Evolutionary conservation across 2,113 vertebrate species (phyloP), one percentile per base, ranked within the genome.

Genomic region (Thamnaconus septentrionalis): DNA sequence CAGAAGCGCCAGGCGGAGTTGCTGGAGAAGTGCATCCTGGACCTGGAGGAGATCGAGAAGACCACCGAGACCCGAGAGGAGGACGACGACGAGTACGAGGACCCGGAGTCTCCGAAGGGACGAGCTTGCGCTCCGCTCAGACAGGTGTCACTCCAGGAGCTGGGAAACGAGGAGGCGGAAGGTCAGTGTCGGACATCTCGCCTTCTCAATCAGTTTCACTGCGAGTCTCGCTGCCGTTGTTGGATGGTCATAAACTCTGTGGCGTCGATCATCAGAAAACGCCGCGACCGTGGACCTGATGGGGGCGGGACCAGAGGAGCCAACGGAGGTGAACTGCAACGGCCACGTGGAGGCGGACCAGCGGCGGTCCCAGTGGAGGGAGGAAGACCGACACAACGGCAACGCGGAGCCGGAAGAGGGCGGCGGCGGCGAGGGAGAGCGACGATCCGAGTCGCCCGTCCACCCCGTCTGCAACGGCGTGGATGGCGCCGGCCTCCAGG

Each of bases 1-100:
- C 97, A 98, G 88, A 98, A 95, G 84, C 94, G 96, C 3, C 96
- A 98, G 75, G 97, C 97, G 0, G 96, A 96, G 84, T 82, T 99
- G 73, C 85, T 99, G 76, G 97, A 99, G 83, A 98, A 98, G 76
- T 90, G 97, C 82, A 96, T 98, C 75, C 87, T 96, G 85, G 96
- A 99, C 83, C 91, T 98, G 66, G 96, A 98, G 84, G 94, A 98
- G 81, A 94, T 98, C 94, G 93, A 93, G 84, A 95, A 90, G 87
- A 88, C 76, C 40, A 86, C 88, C 41, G 91, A 87, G 53, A 71
- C 71, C 5, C 80, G 88, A 69, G 94, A 96, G 80, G 93, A 94
- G 56, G 93, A 93, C 43, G 86, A 87, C 5, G 91, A 94, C 39
- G 88, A 88, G 6, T 92, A 88, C 6, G 92, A 94, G 43, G 88